Conservation (phyloP, 1,140 invertebrate genomes). For the Drosophila albomicans region DNA sequence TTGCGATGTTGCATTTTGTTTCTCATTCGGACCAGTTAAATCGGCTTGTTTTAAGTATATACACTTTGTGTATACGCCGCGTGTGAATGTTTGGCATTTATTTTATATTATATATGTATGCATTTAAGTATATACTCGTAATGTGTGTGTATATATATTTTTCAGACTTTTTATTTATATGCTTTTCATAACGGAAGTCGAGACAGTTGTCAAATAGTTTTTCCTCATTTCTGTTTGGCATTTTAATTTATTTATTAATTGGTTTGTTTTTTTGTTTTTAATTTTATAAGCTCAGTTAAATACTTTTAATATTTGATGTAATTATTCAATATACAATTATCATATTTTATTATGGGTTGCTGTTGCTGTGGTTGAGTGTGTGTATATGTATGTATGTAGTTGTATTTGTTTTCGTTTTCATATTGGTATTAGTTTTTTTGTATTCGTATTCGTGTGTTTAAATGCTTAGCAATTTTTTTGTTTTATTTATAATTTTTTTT, state of each 20-base stretch:
- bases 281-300: constrained; percentile 83
- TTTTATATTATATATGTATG: constrained; percentile 21
- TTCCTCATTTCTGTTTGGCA: constrained; percentile 44
- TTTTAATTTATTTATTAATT: constrained; percentile 40
- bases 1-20: constrained; percentile 1
- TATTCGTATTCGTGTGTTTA: constrained; percentile 41
- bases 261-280: constrained; percentile 40
- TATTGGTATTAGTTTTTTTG: constrained; percentile 7
- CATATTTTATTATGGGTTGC: constrained; percentile 49
- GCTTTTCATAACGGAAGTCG: constrained; percentile 72
- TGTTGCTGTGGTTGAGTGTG: constrained; percentile 38
- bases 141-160: constrained; percentile 45
- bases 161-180: constrained; percentile 78
- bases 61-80: constrained; percentile 2
- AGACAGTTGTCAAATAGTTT: constrained; percentile 75
- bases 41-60: constrained; percentile 15
- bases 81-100: constrained; percentile 20
- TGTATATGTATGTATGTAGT: constrained; percentile 37
- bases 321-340: constrained; percentile 69
- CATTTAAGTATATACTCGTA: constrained; percentile 43
- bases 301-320: constrained; percentile 75
- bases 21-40: not conserved
- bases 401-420: constrained; percentile 33
- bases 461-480: constrained; percentile 46
- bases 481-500: constrained; percentile 65